These are phyloP conservation scores for Pseudorhombus dupliciocellatus DNA, from an alignment of 2,113 vertebrate species.

Conservation along the genomic window DNA sequence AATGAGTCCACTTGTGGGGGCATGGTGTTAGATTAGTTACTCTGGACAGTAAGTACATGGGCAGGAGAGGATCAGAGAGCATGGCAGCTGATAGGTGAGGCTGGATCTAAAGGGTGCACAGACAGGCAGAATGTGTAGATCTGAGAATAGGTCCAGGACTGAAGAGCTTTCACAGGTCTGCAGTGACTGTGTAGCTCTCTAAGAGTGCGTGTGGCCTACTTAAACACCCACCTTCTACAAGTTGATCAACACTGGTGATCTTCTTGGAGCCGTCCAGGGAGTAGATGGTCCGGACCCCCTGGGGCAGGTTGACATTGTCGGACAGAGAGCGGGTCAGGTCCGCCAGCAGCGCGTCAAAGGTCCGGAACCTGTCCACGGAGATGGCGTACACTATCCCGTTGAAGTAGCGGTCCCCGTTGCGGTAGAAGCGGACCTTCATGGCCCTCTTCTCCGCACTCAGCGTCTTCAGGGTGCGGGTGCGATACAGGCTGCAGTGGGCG, in stretches of 20 bases:
- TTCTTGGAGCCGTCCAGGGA: constrained; percentile 90
- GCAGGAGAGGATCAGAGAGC: not conserved
- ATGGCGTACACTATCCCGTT: constrained; percentile 97
- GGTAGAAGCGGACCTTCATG: constrained; percentile 98
- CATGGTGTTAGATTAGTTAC: not conserved
- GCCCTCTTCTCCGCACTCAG: constrained; percentile 95
- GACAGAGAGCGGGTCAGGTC: constrained; percentile 96
- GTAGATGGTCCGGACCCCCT: constrained; percentile 97
- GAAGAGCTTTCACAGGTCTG: not conserved
- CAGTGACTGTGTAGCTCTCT: not conserved
- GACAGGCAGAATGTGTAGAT: not conserved
- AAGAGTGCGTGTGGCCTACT: not conserved
- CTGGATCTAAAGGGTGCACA: not conserved
- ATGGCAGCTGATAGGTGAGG: not conserved
- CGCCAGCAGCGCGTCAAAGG: constrained; percentile 94
- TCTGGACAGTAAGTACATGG: not conserved
- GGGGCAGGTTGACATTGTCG: constrained; percentile 97
- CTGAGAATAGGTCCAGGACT: not conserved
- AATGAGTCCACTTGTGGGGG: not conserved
- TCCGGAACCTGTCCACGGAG: constrained; percentile 92
- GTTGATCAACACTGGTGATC: constrained; percentile 88
- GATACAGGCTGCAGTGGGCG: constrained; percentile 97
- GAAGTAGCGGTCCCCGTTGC: constrained; percentile 97
- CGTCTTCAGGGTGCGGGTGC: constrained; percentile 94
- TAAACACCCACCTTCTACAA: constrained; percentile 90